Base-by-base conservation (phyloP, 2,113 vertebrate genomes). In the Eudyptes chrysolophus region DNA sequence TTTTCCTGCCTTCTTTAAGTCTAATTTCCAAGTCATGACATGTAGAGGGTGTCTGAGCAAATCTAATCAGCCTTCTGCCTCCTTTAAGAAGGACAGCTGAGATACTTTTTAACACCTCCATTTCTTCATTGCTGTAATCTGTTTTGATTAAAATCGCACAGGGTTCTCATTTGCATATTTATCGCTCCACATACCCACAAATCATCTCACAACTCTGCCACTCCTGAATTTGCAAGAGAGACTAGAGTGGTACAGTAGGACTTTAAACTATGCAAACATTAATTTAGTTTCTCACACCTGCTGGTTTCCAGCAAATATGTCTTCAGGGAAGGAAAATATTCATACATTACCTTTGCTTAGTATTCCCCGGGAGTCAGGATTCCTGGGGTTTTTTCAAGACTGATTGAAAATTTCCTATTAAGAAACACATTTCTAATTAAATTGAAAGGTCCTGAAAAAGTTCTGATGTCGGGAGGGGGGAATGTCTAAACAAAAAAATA, bases 1-100 rank as follows among this genome's bases (percentile, higher is more conserved):
- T 66, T 49, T 3, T 9, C 44, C n/a, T 74, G 62, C 46, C 62
- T 58, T 65, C 71, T 92, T 34, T 18, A 72, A 83, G 54, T 72
- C 84, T 96, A 34, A 96, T 97, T 96, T 92, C 87, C 84, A 87
- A 95, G 74, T 87, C 78, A 22, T 66, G 74, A 49, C 95, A 72
- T 93, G 84, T 77, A 83, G 32, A 81, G 51, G 8, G 38, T 94
- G 93, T 87, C 91, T 96, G 66, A 90, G 46, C 74, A 90, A 81
- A 89, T 93, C 66, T 84, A 38, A 94, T 84, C 87, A 97, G 89
- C 96, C 91, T 95, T 96, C 92, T 97, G 94, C 78, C 70, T 95
- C 58, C 20, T 71, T 87, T 80, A 49, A 66, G 93, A 57, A 66
- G 91, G 93, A 74, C 93, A 91, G 87, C 89, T 89, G 96, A 96